These are phyloP conservation scores for human (Homo sapiens) DNA, from an alignment of 2,113 vertebrate genomes.

Conservation along the genomic window GRCh38 chr7:86201001-86201500, in stretches of 20 bases:
- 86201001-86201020: constrained; percentile 59
- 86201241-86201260: neutral
- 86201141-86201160: neutral
- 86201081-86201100: neutral
- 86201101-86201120: neutral
- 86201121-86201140: constrained; percentile 48
- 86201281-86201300: neutral
- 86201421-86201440: neutral
- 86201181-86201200: neutral
- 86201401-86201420: neutral
- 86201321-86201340: neutral
- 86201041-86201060: neutral
- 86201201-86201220: neutral
- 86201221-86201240: neutral
- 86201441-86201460: neutral
- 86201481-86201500: neutral
- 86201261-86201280: neutral
- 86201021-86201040: constrained; percentile 53
- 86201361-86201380: neutral
- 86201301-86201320: neutral
- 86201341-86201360: neutral
- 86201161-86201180: neutral
- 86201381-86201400: neutral
- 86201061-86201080: neutral
- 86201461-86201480: neutral